Percentiles rank a stretch among this genome's conserved stretches.
These are phyloP conservation scores for Neuroterus valhalla DNA, from an alignment of 1,140 invertebrate species.

Conservation along the genomic window DNA sequence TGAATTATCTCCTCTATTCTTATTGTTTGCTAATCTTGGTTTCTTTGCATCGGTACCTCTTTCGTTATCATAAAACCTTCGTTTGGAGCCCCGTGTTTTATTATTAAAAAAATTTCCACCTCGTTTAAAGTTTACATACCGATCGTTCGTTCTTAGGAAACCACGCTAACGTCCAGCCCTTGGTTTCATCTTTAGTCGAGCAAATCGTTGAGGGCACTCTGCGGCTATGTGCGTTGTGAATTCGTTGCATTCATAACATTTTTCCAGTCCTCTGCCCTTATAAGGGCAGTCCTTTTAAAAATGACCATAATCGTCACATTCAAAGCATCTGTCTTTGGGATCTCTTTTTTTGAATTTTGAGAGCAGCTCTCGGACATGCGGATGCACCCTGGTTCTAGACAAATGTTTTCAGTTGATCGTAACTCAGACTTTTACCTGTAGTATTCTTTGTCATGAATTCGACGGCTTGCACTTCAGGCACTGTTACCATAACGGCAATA, in stretches of 20 bases:
- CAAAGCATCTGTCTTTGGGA: conserved; percentile 3
- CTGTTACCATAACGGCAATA: no score
- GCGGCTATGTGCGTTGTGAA: conserved; percentile 29
- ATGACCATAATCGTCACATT: conserved; percentile 35
- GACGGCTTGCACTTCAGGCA: conserved; percentile 29
- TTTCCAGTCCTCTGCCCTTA: conserved; percentile 18
- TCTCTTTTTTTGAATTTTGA: not conserved
- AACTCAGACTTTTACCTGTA: conserved; percentile 23
- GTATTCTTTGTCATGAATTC: conserved; percentile 34
- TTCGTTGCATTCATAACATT: conserved; percentile 35
- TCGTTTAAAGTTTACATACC: no score
- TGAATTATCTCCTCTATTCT: no score
- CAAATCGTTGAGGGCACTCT: no score
- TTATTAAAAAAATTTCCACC: no score
- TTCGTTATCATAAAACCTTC: no score
- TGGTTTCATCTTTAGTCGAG: no score
- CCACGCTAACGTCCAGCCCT: no score
- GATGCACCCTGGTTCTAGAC: not conserved
- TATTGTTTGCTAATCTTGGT: not conserved
- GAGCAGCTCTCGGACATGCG: no score
- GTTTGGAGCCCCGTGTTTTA: no score
- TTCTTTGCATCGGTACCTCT: no score
- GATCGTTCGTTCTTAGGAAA: no score
- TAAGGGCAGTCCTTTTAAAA: conserved; percentile 27
- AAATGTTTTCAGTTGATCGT: conserved; percentile 36